Evolutionary conservation across 2,113 vertebrate species (phyloP).

Genomic region (Myiagra hebetior): DNA sequence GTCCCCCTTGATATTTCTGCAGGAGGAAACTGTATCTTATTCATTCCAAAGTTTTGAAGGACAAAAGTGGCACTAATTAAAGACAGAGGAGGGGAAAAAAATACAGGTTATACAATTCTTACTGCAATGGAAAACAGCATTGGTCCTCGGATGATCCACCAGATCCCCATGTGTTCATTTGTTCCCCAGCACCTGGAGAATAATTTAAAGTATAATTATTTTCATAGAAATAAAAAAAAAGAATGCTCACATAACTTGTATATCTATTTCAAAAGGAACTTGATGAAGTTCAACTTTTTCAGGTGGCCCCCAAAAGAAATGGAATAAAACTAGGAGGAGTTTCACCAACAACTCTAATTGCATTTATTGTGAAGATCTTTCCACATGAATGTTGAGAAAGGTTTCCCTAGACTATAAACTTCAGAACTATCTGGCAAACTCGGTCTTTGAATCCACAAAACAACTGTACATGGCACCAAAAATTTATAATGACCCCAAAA

Average conservation of each 20-base stretch:
- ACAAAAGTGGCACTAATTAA: background rate
- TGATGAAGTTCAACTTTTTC: background rate
- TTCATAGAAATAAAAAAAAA: background rate
- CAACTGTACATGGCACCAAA: background rate
- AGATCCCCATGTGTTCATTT: slow-evolving; percentile 81
- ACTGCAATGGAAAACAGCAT: slow-evolving; percentile 86
- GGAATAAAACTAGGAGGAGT: background rate
- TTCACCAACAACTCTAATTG: background rate
- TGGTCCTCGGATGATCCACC: slow-evolving; percentile 95
- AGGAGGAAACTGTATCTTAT: background rate
- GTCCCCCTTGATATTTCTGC: background rate
- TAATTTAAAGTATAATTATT: background rate
- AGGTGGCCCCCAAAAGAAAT: background rate
- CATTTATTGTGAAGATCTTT: background rate
- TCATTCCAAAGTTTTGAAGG: background rate
- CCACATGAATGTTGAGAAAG: background rate
- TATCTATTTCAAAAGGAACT: background rate
- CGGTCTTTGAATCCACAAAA: background rate
- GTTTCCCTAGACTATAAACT: background rate
- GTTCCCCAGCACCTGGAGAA: slow-evolving; percentile 85
- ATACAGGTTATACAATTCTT: slow-evolving; percentile 56
- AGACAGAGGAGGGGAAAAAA: background rate
- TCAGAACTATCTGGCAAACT: background rate
- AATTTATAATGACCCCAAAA: background rate
- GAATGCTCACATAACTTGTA: background rate